Evolutionary conservation across 2,888 invertebrate species (phyloP).

Genomic region (Rhogogaster chlorosoma): DNA sequence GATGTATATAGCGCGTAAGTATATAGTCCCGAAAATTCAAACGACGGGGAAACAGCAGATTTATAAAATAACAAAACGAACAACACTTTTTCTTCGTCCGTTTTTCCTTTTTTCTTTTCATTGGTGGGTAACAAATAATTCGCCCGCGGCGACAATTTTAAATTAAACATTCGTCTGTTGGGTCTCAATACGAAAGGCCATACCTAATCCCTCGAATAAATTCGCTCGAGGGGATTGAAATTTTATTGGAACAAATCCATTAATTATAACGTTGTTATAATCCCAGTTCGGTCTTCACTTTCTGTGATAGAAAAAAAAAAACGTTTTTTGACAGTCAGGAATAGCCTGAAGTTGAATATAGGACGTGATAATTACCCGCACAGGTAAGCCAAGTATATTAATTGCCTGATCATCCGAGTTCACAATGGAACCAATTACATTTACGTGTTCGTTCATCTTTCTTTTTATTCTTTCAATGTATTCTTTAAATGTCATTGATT

Average conservation of each 20-base stretch:
- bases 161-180: background rate
- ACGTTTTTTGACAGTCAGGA: background rate
- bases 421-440: background rate
- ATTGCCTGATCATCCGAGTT: background rate
- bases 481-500: background rate
- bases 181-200: background rate
- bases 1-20: slow-evolving; percentile 27
- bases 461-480: background rate
- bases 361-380: background rate
- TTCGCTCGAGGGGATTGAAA: background rate
- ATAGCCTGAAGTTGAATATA: background rate
- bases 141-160: background rate
- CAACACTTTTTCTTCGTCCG: background rate
- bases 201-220: background rate
- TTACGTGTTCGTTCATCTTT: background rate
- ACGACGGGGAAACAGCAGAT: background rate
- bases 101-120: slow-evolving; percentile 37
- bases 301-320: background rate
- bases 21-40: background rate
- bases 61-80: background rate
- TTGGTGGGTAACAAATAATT: background rate
- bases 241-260: slow-evolving; percentile 40
- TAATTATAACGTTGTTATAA: slow-evolving; percentile 16
- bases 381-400: background rate
- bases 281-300: background rate